Evolutionary conservation across 2,113 vertebrate genomes (phyloP).

Genomic region (Sphaerodactylus townsendi): DNA sequence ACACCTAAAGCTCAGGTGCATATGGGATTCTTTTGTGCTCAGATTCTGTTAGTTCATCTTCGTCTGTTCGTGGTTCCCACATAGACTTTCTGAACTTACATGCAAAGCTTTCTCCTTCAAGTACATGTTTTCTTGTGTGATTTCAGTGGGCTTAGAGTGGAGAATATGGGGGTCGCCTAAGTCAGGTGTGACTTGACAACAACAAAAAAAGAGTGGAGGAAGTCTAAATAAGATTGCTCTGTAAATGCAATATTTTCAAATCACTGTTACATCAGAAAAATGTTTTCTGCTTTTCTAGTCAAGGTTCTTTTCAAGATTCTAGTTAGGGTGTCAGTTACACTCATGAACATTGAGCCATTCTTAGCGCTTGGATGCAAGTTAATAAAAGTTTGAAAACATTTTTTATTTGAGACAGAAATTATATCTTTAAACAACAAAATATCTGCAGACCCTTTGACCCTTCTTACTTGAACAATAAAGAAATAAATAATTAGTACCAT

Average conservation of each 20-base stretch:
- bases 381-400: neutral
- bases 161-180: no score
- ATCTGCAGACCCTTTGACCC: neutral
- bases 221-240: no score
- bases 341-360: neutral
- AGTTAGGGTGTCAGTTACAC: neutral
- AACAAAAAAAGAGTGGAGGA: neutral
- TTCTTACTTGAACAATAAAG: neutral
- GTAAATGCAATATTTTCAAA: neutral
- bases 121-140: neutral
- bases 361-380: neutral
- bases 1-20: neutral
- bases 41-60: neutral
- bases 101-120: neutral
- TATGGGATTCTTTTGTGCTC: neutral
- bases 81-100: no score
- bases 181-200: no score
- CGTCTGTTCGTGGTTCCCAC: neutral
- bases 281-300: neutral
- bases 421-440: neutral
- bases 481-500: neutral
- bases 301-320: neutral
- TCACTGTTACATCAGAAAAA: neutral
- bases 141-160: no score
- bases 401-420: neutral